Conservation (phyloP, 2,113 vertebrate genomes). For the Stegostoma tigrinum region DNA sequence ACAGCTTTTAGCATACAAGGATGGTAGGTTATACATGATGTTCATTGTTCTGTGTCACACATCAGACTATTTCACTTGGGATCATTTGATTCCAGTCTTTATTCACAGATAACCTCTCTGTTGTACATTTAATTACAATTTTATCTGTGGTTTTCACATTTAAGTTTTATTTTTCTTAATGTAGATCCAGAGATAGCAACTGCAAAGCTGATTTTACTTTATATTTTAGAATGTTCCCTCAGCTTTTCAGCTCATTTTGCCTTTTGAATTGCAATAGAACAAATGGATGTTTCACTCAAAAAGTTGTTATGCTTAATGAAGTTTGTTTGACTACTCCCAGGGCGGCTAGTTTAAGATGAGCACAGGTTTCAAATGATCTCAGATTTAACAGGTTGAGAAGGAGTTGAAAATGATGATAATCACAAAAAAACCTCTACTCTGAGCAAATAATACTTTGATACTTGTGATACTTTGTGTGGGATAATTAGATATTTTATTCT, state of each 20-base stretch:
- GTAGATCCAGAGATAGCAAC: not conserved
- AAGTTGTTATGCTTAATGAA: not conserved
- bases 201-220: not conserved
- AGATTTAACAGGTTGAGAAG: not conserved
- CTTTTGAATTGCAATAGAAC: not conserved
- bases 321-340: not conserved
- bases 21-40: not conserved
- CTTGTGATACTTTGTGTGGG: not conserved
- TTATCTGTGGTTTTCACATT: not conserved
- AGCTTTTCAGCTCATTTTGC: not conserved
- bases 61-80: not conserved
- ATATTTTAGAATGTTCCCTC: not conserved
- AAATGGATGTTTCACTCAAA: not conserved
- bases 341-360: not conserved
- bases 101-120: not conserved
- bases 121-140: not conserved
- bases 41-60: not conserved
- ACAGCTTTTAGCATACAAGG: no score
- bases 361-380: not conserved
- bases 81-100: not conserved
- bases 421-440: not conserved
- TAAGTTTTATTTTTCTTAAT: not conserved
- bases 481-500: not conserved
- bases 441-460: no score
- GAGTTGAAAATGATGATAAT: not conserved